These are phyloP conservation scores for Diabrotica balteata DNA, from an alignment of 2,888 invertebrate species.

Conservation along the genomic window DNA sequence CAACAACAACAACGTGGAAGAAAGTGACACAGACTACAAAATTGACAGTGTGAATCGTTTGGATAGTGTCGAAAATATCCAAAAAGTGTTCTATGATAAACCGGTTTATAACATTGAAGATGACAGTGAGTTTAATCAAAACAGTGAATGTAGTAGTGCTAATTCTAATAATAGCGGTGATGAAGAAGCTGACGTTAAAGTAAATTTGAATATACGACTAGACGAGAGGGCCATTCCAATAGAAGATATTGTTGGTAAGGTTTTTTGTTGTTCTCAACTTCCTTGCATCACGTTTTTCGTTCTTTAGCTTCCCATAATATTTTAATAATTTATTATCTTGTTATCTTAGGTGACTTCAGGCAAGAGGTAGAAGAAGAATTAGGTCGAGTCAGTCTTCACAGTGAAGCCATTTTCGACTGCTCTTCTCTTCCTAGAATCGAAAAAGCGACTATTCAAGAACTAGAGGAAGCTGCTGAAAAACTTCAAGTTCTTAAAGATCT, in stretches of 20 bases:
- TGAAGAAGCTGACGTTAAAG: conserved; percentile 50
- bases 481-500: conserved; percentile 52
- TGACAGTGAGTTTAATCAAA: conserved; percentile 34
- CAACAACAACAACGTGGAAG: conserved; percentile 56
- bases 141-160: conserved; percentile 44
- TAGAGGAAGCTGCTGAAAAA: conserved; percentile 57
- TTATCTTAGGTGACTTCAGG: conserved; percentile 61
- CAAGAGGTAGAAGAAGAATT: conserved; percentile 69
- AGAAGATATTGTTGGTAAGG: conserved; percentile 54
- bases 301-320: too few relatives aligned
- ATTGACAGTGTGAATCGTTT: conserved; percentile 63
- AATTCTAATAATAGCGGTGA: conserved; percentile 49
- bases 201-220: conserved; percentile 46
- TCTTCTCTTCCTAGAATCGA: conserved; percentile 41
- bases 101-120: conserved; percentile 63
- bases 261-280: too few relatives aligned
- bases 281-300: too few relatives aligned
- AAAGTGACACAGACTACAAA: conserved; percentile 51
- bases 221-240: conserved; percentile 40
- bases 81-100: conserved; percentile 66
- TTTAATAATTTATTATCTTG: neutral
- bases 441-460: conserved; percentile 49
- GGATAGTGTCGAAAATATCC: conserved; percentile 62
- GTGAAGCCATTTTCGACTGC: conserved; percentile 30
- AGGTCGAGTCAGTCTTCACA: conserved; percentile 51